Percentiles rank a stretch among this genome's conserved stretches.
Evolutionary conservation across 2,888 invertebrate species (phyloP).

Genomic region (Hyalella azteca): DNA sequence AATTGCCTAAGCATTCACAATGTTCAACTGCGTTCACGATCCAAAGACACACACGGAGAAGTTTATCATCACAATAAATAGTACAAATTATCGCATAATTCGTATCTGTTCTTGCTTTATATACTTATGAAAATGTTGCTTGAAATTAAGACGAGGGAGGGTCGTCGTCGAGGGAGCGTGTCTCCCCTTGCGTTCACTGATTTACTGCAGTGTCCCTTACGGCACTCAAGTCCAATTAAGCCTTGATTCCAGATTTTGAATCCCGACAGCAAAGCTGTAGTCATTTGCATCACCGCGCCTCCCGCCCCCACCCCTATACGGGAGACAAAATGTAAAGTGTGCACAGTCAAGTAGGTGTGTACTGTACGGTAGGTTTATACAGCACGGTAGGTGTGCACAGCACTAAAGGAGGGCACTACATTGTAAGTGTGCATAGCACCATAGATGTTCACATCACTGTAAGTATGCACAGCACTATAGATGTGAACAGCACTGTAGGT

Average conservation of each 20-base stretch:
- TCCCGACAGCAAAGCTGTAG: not conserved
- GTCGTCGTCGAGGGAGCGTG: not conserved
- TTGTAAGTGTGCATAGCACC: too few relatives aligned
- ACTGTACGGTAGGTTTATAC: too few relatives aligned
- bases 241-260: not conserved
- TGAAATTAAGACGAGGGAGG: not conserved
- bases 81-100: too few relatives aligned
- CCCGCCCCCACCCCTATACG: too few relatives aligned
- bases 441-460: too few relatives aligned
- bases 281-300: not conserved
- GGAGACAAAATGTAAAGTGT: not conserved
- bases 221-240: conserved; percentile 26
- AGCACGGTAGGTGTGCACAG: too few relatives aligned
- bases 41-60: too few relatives aligned
- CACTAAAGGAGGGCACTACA: too few relatives aligned
- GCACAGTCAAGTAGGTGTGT: too few relatives aligned
- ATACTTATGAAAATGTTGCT: not conserved
- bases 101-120: not conserved
- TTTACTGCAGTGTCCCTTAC: not conserved
- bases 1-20: not conserved
- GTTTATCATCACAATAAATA: too few relatives aligned
- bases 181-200: not conserved
- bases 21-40: not conserved
- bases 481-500: too few relatives aligned
- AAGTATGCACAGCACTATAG: too few relatives aligned